Conservation (phyloP, 2,797 vertebrate genomes). For the Tarsius wallacei region DNA sequence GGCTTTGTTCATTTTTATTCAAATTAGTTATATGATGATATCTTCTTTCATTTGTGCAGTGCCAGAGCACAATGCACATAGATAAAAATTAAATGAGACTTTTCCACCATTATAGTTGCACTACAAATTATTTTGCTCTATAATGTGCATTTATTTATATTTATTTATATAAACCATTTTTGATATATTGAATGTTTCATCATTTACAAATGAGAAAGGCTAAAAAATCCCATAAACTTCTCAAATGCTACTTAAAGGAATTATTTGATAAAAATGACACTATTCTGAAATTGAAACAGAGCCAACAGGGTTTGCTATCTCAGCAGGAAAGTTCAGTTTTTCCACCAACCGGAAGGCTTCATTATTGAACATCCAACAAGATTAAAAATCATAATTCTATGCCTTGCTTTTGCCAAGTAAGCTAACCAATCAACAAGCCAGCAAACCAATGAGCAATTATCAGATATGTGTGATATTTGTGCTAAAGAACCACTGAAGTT, state of each 20-base stretch:
- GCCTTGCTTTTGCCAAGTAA: neutral
- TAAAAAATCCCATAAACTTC: neutral
- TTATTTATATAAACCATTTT: neutral
- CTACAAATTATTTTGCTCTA: neutral
- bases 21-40: neutral
- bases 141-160: neutral
- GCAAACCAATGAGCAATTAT: neutral
- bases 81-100: slow-evolving; percentile 18
- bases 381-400: neutral
- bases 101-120: neutral
- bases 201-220: neutral
- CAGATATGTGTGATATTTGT: neutral
- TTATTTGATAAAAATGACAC: neutral
- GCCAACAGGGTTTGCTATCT: neutral
- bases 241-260: neutral
- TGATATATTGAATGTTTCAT: neutral
- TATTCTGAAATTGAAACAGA: neutral
- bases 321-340: neutral
- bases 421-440: neutral
- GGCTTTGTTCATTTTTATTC: neutral
- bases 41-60: neutral
- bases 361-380: neutral
- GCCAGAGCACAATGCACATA: neutral
- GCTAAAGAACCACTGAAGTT: neutral
- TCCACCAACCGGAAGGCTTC: neutral